A percentile compares a stretch with the other conserved stretches of the same genome.
Evolutionary conservation across 2,888 invertebrate genomes (phyloP).

Genomic region (Ophion ventricosus): DNA sequence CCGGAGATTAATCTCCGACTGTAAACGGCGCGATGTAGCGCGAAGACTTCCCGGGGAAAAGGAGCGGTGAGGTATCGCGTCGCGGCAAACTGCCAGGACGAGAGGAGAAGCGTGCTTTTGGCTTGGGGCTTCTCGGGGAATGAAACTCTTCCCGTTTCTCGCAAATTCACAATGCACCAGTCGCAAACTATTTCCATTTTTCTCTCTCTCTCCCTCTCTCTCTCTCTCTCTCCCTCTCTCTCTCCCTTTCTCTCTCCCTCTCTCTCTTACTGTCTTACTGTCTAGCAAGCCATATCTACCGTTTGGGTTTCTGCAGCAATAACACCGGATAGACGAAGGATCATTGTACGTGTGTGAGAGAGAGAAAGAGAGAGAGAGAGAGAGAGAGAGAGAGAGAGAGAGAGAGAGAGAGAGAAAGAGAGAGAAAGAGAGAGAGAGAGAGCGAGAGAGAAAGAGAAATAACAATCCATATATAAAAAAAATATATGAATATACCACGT

Average conservation of each 20-base stretch:
- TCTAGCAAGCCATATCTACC: slow-evolving; percentile 54
- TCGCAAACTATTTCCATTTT: slow-evolving; percentile 45
- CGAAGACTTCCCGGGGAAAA: slow-evolving; percentile 39
- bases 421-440: too few species aligned
- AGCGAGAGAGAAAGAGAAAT: neutral
- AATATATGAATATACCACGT: neutral
- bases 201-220: slow-evolving; percentile 37
- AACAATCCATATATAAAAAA: neutral
- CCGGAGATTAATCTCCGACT: slow-evolving; percentile 73
- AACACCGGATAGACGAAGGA: slow-evolving; percentile 16
- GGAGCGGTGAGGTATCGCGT: slow-evolving; percentile 60
- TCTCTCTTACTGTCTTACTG: slow-evolving; percentile 1
- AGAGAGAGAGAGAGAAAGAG: too few species aligned
- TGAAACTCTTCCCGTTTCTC: slow-evolving; percentile 61
- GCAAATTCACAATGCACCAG: slow-evolving; percentile 69
- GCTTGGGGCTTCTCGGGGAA: slow-evolving; percentile 46
- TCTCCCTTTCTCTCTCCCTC: neutral
- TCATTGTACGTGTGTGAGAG: too few species aligned
- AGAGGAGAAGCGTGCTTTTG: slow-evolving; percentile 45
- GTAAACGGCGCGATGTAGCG: slow-evolving; percentile 62
- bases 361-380: too few species aligned
- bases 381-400: neutral
- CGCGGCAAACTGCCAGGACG: slow-evolving; percentile 62
- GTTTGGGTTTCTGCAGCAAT: slow-evolving; percentile 40
- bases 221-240: neutral